These are phyloP conservation scores for Stichopus horrens DNA, from an alignment of 53 echinoderm and acorn worm species.

Conservation along the genomic window DNA sequence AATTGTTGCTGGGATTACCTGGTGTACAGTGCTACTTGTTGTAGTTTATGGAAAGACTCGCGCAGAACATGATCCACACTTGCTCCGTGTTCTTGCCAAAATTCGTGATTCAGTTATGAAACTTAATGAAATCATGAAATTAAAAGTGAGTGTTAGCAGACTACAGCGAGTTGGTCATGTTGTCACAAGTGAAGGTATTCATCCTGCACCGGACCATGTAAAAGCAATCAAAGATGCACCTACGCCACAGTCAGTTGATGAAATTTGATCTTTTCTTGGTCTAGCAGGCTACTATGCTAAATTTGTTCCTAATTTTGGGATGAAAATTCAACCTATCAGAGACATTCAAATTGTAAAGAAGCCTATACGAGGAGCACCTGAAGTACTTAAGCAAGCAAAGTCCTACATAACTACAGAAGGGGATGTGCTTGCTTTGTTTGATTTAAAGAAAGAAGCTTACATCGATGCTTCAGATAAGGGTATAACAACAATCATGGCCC, in stretches of 20 bases:
- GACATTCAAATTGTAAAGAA: neutral
- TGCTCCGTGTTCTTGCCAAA: neutral
- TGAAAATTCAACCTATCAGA: neutral
- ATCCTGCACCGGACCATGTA: neutral
- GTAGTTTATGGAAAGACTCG: slow-evolving; percentile 53
- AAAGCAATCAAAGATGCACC: neutral
- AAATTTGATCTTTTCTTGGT: slow-evolving; percentile 14
- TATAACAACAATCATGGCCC: slow-evolving; percentile 4
- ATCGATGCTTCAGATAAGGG: slow-evolving; percentile 1
- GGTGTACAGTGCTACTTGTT: slow-evolving; percentile 58
- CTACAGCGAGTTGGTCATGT: neutral
- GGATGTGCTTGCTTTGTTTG: neutral
- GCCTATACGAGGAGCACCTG: neutral
- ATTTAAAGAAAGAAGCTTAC: neutral
- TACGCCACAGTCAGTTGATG: neutral
- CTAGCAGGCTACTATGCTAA: slow-evolving; percentile 11
- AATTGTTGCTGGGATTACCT: slow-evolving; percentile 41
- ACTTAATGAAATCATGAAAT: slow-evolving; percentile 21
- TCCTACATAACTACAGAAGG: neutral
- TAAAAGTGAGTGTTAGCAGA: neutral
- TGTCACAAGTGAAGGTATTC: slow-evolving; percentile 12
- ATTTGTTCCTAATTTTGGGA: neutral
- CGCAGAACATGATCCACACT: neutral
- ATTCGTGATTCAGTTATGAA: neutral
- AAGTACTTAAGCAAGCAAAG: neutral